Conservation (phyloP, 2,797 vertebrate species). For the Rhynchotus rufescens region DNA sequence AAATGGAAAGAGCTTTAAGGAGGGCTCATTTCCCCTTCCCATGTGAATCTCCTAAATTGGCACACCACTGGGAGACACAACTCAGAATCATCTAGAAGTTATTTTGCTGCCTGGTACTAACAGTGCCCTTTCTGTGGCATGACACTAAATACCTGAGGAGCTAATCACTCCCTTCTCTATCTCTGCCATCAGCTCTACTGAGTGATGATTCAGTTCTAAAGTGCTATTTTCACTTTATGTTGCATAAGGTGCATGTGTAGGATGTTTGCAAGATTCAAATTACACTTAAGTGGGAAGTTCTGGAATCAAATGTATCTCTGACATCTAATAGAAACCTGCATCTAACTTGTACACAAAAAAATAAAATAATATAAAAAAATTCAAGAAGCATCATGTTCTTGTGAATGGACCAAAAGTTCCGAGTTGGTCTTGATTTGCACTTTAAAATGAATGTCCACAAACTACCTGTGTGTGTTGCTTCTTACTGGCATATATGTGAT, state of each 20-base stretch:
- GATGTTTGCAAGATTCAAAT: constrained; percentile 68
- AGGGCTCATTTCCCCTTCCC: not conserved
- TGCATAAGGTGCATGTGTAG: constrained; percentile 56
- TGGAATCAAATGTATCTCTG: constrained; percentile 51
- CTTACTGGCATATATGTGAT: not conserved
- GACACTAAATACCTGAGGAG: constrained; percentile 14
- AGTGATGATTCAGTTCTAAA: constrained; percentile 60
- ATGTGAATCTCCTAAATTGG: not conserved
- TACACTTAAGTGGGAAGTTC: constrained; percentile 60
- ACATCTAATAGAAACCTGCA: constrained; percentile 47
- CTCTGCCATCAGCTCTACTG: constrained; percentile 29
- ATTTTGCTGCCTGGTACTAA: not conserved
- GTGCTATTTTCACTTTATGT: constrained; percentile 52
- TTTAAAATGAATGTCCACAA: not conserved
- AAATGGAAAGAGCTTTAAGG: not conserved
- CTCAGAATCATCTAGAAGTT: not conserved
- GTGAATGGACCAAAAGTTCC: not conserved
- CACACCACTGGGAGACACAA: not conserved
- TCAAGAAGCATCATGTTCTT: not conserved
- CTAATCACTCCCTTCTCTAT: constrained; percentile 16
- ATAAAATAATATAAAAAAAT: not conserved
- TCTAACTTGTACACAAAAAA: not conserved
- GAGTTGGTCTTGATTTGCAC: not conserved
- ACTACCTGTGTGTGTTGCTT: not conserved
- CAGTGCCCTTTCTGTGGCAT: not conserved